A percentile compares a stretch with the other conserved stretches of the same genome.
Evolutionary conservation across 2,113 vertebrate species (phyloP).

Genomic region (Papio anubis): DNA sequence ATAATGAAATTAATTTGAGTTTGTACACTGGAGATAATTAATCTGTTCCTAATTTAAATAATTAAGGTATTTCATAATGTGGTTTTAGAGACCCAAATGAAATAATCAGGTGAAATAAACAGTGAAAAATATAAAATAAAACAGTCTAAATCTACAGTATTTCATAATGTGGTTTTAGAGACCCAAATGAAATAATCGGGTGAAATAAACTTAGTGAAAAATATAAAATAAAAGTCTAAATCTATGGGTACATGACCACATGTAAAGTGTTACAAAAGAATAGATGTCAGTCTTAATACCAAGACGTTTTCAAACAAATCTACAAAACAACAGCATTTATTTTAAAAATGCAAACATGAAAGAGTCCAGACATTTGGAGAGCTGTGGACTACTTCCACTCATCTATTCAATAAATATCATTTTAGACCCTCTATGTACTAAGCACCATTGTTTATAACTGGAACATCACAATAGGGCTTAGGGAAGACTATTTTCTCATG

Average conservation of each 20-base stretch:
- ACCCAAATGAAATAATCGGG: constrained; percentile 46
- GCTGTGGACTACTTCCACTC: not conserved
- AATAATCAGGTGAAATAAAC: constrained; percentile 61
- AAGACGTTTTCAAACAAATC: constrained; percentile 1
- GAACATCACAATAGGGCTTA: not conserved
- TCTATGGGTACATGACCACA: not conserved
- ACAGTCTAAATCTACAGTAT: constrained; percentile 5
- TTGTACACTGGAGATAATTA: constrained; percentile 70
- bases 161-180: constrained; percentile 60
- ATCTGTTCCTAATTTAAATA: constrained; percentile 73
- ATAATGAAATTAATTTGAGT: constrained; percentile 73
- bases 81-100: constrained; percentile 49
- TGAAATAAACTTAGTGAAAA: constrained; percentile 59
- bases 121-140: constrained; percentile 57
- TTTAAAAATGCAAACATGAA: constrained; percentile 37
- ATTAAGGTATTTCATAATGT: constrained; percentile 65
- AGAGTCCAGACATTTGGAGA: constrained; percentile 27
- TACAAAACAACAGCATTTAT: constrained; percentile 25
- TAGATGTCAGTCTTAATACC: not conserved
- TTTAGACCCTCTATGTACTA: not conserved
- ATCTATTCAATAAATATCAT: not conserved
- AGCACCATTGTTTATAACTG: not conserved
- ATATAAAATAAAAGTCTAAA: constrained; percentile 48
- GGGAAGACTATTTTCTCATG: not conserved
- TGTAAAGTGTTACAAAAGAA: constrained; percentile 32